phyloP scores from a whole-genome alignment of 2,888 invertebrate genomes.

The Scaeva pyrastri region DNA sequence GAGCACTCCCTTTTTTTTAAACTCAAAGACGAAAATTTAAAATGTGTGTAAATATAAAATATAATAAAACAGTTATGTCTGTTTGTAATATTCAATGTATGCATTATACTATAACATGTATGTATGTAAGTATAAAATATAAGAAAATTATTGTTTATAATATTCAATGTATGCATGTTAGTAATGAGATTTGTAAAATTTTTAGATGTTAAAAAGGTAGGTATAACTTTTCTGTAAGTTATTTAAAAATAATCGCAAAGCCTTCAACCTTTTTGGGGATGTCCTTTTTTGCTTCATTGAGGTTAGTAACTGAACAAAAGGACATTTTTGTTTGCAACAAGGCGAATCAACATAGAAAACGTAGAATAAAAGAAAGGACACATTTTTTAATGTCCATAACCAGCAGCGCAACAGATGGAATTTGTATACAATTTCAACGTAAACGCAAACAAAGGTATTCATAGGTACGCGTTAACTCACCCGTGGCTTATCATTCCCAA shows the following conservation, averaged over 20 bases:
- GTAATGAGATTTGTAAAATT: not conserved
- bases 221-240: not conserved
- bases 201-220: too few relatives aligned
- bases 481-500: constrained; percentile 82
- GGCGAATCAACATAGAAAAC: constrained; percentile 34
- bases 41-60: too few relatives aligned
- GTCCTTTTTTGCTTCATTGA: not conserved
- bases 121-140: too few relatives aligned
- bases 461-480: constrained; percentile 78
- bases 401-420: constrained; percentile 32
- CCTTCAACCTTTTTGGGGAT: too few relatives aligned
- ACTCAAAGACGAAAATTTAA: too few relatives aligned
- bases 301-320: not conserved
- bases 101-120: too few relatives aligned
- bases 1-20: too few relatives aligned
- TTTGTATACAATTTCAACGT: constrained; percentile 11
- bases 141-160: too few relatives aligned
- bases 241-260: not conserved
- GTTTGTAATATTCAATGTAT: too few relatives aligned
- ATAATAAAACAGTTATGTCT: too few relatives aligned
- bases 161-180: not conserved
- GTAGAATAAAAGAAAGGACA: constrained; percentile 27
- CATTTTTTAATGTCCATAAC: not conserved
- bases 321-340: not conserved
- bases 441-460: constrained; percentile 16